A percentile compares a stretch with the other conserved stretches of the same genome.
phyloP scores from a whole-genome alignment of 2,113 vertebrate genomes.

The Myrmecophaga tridactyla region DNA sequence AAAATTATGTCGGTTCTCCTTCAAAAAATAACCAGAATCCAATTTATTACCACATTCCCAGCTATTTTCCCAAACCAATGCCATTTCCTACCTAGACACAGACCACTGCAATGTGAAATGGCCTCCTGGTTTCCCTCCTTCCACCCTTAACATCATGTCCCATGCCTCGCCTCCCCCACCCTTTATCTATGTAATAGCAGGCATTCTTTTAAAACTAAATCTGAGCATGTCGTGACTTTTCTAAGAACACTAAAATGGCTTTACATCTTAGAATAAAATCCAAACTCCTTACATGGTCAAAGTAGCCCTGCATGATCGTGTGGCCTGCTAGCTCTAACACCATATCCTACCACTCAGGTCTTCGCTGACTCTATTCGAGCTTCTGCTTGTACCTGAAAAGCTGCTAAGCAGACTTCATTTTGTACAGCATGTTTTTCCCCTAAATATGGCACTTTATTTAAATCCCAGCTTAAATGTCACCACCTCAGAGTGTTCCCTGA shows the following conservation, averaged over 20 bases:
- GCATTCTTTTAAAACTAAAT: neutral
- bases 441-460: neutral
- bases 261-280: neutral
- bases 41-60: neutral
- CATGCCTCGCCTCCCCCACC: too few species aligned
- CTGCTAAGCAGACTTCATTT: neutral
- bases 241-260: neutral
- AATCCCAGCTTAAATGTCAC: neutral
- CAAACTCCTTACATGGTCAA: neutral
- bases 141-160: neutral
- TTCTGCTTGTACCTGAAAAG: neutral
- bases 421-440: neutral
- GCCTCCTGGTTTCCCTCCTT: neutral
- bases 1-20: neutral
- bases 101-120: neutral
- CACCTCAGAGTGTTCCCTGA: neutral
- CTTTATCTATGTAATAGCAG: neutral
- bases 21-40: neutral
- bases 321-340: neutral
- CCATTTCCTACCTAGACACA: neutral
- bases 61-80: neutral
- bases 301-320: neutral
- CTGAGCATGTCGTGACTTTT: neutral
- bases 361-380: neutral
- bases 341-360: neutral